These are phyloP conservation scores for Wiebesia pumilae DNA, from an alignment of 1,140 invertebrate genomes.

Conservation along the genomic window DNA sequence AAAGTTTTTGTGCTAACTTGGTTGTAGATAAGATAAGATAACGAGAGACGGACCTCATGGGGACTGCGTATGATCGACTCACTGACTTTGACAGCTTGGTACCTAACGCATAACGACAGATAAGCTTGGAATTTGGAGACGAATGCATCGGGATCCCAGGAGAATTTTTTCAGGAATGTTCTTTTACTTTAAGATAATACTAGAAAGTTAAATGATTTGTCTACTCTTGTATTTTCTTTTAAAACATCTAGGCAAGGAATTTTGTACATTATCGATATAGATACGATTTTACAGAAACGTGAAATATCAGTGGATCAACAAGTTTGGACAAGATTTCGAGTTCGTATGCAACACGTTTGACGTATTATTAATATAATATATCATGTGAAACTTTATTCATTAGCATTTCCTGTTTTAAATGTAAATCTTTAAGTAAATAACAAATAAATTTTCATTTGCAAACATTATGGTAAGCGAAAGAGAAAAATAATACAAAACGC, in stretches of 20 bases:
- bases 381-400: too few species aligned
- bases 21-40: conserved; percentile 61
- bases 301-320: too few species aligned
- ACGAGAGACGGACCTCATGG: conserved; percentile 1
- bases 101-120: conserved; percentile 59
- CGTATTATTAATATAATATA: too few species aligned
- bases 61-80: conserved; percentile 55
- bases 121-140: conserved; percentile 53
- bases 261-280: neutral
- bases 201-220: neutral
- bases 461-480: too few species aligned
- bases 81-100: conserved; percentile 60
- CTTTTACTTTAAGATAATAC: conserved; percentile 23
- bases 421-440: too few species aligned
- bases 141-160: neutral
- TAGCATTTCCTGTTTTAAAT: too few species aligned
- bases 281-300: neutral
- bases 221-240: neutral
- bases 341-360: too few species aligned
- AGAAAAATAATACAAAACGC: too few species aligned
- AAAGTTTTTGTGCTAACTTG: neutral
- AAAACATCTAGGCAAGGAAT: neutral
- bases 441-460: too few species aligned
- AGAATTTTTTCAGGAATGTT: conserved; percentile 46
- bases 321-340: neutral